phyloP scores from a whole-genome alignment of 2,113 vertebrate genomes.

The Delphinapterus leucas region DNA sequence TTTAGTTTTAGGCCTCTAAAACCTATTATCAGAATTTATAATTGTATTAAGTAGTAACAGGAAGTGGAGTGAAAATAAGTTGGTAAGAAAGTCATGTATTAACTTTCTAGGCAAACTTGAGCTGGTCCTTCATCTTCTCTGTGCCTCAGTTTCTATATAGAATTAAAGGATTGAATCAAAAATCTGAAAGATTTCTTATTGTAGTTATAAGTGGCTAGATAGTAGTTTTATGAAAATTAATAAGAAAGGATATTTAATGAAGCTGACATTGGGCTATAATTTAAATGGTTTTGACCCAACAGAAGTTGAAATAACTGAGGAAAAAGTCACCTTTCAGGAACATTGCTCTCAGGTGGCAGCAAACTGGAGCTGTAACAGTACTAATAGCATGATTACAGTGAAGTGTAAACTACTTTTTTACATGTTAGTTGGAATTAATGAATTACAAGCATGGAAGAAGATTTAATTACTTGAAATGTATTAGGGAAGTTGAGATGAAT shows the following conservation, averaged over 20 bases:
- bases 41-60: neutral
- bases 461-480: neutral
- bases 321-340: neutral
- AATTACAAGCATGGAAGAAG: neutral
- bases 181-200: neutral
- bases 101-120: neutral
- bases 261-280: neutral
- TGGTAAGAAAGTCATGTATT: neutral
- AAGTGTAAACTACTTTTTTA: neutral
- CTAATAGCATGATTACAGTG: neutral
- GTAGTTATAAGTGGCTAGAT: neutral
- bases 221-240: neutral
- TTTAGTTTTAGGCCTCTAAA: neutral
- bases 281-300: neutral
- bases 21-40: neutral
- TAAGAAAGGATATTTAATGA: slow-evolving; percentile 12
- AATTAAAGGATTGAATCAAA: neutral
- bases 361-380: neutral
- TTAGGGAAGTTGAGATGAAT: neutral
- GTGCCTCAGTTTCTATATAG: neutral
- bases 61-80: slow-evolving; percentile 4
- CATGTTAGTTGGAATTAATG: neutral
- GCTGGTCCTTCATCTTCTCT: neutral
- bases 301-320: slow-evolving; percentile 12
- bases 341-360: neutral